Percentiles rank a stretch among this genome's conserved stretches.
Conservation (phyloP, 1,140 invertebrate species). For the Apis florea region DNA sequence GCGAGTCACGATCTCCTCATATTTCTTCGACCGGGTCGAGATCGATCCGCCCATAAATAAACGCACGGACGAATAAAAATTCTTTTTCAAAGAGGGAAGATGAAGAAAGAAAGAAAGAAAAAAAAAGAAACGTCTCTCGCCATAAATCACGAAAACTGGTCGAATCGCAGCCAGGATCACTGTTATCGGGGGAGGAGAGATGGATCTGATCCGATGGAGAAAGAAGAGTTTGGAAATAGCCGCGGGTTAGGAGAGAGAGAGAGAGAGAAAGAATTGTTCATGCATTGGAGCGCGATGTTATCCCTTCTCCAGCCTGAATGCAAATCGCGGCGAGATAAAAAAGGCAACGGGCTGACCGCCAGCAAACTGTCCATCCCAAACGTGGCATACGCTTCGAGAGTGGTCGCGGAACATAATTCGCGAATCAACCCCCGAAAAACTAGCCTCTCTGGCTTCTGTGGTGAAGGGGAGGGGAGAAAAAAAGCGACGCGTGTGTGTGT, state of each 20-base stretch:
- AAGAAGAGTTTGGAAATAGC: not conserved
- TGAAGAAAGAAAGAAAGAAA: too few species aligned
- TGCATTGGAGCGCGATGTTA: not conserved
- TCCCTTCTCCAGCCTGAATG: slow-evolving; percentile 2
- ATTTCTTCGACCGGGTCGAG: not conserved
- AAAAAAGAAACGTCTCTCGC: too few species aligned
- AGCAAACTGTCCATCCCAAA: not conserved
- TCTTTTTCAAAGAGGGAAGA: not conserved
- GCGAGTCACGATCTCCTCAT: not conserved
- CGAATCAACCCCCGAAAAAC: slow-evolving; percentile 34
- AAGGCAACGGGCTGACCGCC: slow-evolving; percentile 9
- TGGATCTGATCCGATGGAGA: not conserved
- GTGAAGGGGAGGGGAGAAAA: not conserved
- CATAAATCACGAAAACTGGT: not conserved
- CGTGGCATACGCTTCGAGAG: slow-evolving; percentile 1
- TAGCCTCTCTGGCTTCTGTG: not conserved
- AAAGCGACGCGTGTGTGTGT: not conserved
- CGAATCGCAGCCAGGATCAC: not conserved
- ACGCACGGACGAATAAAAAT: not conserved
- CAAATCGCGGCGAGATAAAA: slow-evolving; percentile 29
- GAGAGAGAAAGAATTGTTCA: slow-evolving; percentile 4
- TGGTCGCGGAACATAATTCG: slow-evolving; percentile 2
- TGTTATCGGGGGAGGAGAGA: not conserved
- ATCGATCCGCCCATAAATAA: not conserved
- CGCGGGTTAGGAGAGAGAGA: too few species aligned